Conservation (phyloP, 2,888 invertebrate genomes). For the Drosophila basisetae region DNA sequence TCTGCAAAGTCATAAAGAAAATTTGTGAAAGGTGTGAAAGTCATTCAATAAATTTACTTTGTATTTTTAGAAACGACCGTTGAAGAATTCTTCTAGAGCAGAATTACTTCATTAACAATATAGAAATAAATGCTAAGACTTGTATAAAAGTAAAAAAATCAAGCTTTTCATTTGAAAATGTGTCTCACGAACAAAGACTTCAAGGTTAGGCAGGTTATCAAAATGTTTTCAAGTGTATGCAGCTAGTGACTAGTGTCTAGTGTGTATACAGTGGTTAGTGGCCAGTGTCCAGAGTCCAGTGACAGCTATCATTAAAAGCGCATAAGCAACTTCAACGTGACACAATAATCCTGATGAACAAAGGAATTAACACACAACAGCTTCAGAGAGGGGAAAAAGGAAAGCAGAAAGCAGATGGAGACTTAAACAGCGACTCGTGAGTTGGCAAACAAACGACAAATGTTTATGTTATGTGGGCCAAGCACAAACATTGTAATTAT, state of each 20-base stretch:
- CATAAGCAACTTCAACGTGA: constrained; percentile 79
- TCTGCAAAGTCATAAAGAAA: neutral
- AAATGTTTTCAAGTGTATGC: neutral
- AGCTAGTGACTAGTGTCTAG: neutral
- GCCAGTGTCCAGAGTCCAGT: constrained; percentile 26
- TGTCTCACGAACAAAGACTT: neutral
- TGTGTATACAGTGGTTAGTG: constrained; percentile 13
- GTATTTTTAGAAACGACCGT: accelerated
- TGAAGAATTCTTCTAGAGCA: neutral
- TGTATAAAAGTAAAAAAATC: too few relatives aligned
- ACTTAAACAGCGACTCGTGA: constrained; percentile 11
- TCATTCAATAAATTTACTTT: neutral
- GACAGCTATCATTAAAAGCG: constrained; percentile 80
- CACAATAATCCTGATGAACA: constrained; percentile 81
- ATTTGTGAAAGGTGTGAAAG: neutral
- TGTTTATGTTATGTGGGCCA: constrained; percentile 72
- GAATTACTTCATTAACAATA: neutral
- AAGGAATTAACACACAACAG: constrained; percentile 63
- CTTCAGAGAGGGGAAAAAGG: constrained; percentile 2
- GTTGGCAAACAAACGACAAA: constrained; percentile 41
- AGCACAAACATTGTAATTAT: constrained; percentile 78
- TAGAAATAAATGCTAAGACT: too few relatives aligned
- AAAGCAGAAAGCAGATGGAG: neutral
- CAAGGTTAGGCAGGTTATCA: neutral
- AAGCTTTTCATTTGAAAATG: neutral